Conservation (phyloP, 2,113 vertebrate genomes). For the Macrotus californicus region DNA sequence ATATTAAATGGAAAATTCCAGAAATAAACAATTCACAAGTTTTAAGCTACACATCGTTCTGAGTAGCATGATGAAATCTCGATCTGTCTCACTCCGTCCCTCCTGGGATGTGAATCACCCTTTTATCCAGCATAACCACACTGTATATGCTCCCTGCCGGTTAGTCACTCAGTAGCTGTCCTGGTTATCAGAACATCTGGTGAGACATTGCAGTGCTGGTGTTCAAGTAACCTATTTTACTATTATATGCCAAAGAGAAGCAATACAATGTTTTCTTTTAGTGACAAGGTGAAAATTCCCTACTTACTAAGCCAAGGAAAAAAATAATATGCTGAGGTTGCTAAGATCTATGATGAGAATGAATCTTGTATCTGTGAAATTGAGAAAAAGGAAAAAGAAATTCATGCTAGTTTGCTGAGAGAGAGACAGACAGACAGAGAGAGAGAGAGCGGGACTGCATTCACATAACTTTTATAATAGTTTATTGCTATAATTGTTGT, state of each 20-base stretch:
- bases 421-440: neutral
- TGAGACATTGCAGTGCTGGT: neutral
- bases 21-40: neutral
- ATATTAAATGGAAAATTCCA: neutral
- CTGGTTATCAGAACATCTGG: neutral
- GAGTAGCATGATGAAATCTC: neutral
- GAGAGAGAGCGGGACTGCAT: neutral
- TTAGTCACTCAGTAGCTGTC: neutral
- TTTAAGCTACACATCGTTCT: neutral
- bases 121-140: neutral
- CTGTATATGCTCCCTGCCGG: neutral
- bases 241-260: neutral
- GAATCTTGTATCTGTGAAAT: neutral
- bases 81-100: neutral
- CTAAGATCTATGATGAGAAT: neutral
- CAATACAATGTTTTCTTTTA: neutral
- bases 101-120: neutral
- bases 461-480: neutral
- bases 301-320: neutral
- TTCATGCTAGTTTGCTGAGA: neutral
- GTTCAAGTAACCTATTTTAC: neutral
- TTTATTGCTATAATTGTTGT: neutral
- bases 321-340: neutral
- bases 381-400: neutral
- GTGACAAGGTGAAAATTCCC: neutral